phyloP scores from a whole-genome alignment of 2,797 vertebrate species.

The Lagodon rhomboides region DNA sequence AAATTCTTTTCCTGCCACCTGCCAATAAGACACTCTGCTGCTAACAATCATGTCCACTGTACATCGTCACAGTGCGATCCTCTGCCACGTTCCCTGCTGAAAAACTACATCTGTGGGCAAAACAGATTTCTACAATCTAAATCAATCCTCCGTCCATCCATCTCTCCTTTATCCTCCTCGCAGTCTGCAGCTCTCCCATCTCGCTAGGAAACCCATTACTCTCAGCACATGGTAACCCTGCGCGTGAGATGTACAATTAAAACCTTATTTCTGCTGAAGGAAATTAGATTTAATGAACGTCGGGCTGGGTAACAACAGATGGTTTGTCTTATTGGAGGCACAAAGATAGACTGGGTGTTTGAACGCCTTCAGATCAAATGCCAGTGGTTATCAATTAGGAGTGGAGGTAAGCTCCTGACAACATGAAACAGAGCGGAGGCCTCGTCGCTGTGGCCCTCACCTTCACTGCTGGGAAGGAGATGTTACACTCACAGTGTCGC shows the following conservation, averaged over 20 bases:
- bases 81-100: slow-evolving; percentile 45
- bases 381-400: slow-evolving; percentile 86
- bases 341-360: slow-evolving; percentile 85
- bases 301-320: slow-evolving; percentile 84
- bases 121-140: slow-evolving; percentile 64
- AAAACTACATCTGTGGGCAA: slow-evolving; percentile 51
- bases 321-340: slow-evolving; percentile 84
- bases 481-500: slow-evolving; percentile 30
- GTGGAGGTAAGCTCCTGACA: slow-evolving; percentile 76
- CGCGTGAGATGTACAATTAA: slow-evolving; percentile 79
- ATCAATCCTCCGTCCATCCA: slow-evolving; percentile 68
- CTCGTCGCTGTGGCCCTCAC: slow-evolving; percentile 56
- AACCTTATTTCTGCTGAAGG: slow-evolving; percentile 81
- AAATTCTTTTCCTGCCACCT: slow-evolving; percentile 60
- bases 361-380: slow-evolving; percentile 87
- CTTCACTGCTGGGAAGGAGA: slow-evolving; percentile 63
- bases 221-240: slow-evolving; percentile 55
- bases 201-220: slow-evolving; percentile 74
- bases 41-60: slow-evolving; percentile 37
- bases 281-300: slow-evolving; percentile 87
- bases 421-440: slow-evolving; percentile 73
- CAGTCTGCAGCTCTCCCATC: slow-evolving; percentile 65
- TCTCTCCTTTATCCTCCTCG: slow-evolving; percentile 48
- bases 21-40: slow-evolving; percentile 52
- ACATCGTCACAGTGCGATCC: slow-evolving; percentile 31